Conservation (phyloP, 2,888 invertebrate species). For the Mycalesis mineus region DNA sequence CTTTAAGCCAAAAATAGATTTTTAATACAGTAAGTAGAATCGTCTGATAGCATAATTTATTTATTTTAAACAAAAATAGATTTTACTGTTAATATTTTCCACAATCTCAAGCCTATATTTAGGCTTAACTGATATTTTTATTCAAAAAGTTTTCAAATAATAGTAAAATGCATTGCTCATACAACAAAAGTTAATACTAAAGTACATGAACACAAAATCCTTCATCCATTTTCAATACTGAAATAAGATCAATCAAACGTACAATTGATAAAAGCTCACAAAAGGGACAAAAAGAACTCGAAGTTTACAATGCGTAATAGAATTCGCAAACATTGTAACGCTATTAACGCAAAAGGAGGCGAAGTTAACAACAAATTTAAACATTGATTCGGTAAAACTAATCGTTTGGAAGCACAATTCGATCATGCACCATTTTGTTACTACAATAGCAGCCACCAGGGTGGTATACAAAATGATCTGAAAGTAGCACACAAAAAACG, state of each 20-base stretch:
- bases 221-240: slow-evolving; percentile 21
- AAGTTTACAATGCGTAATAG: slow-evolving; percentile 73
- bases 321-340: slow-evolving; percentile 75
- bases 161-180: background rate
- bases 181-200: slow-evolving; percentile 8
- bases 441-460: slow-evolving; percentile 62
- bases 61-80: no score
- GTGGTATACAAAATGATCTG: slow-evolving; percentile 50
- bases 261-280: slow-evolving; percentile 61
- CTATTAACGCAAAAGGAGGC: slow-evolving; percentile 76
- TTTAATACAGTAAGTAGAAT: no score
- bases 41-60: background rate
- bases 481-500: slow-evolving; percentile 35
- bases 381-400: slow-evolving; percentile 66
- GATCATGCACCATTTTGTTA: slow-evolving; percentile 65
- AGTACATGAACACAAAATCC: slow-evolving; percentile 8
- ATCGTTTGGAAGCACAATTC: slow-evolving; percentile 70
- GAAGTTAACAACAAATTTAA: slow-evolving; percentile 75
- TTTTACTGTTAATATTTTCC: no score
- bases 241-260: slow-evolving; percentile 61
- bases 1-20: no score
- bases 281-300: slow-evolving; percentile 50
- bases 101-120: no score
- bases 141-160: background rate
- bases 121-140: background rate